Evolutionary conservation across 2,888 invertebrate species (phyloP), one percentile per base, ranked within the genome.

Genomic region (Lymantria monacha): DNA sequence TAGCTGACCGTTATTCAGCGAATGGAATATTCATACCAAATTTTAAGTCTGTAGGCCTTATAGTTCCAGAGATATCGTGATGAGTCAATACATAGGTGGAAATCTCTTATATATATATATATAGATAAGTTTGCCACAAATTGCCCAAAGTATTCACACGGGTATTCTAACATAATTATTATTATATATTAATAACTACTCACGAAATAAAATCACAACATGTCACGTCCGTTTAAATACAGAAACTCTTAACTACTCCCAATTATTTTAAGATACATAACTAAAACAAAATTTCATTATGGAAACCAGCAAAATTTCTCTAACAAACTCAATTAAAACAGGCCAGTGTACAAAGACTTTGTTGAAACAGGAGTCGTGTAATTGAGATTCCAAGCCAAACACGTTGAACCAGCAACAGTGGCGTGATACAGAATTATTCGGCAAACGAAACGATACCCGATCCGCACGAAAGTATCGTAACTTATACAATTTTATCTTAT

Each of bases 321-420:
- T 14, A 53, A 54, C 53, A 48, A 53, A 58, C 43, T 48, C 55
- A 53, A 59, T 65, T 65, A 58, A 51, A 55, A 47, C 44, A 14
- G 41, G 15, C 12, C 51, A 40, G 37, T 41, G 41, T 49, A 53
- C 47, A 15, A 51, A 61, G 57, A 50, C 53, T 55, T 48, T 49
- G 46, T 48, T 38, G 46, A 44, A 60, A 57, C 46, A 10, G 36
- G 48, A 36, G 51, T 42, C 33, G 42, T 59, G 57, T 70, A 67
- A 72, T 69, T 64, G 65, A 65, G 63, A 66, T 66, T 64, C 56
- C 60, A 59, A 62, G 53, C 57, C 51, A 65, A 70, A 63, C 58
- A 63, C 53, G 51, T 44, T 33, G 15, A 22, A 31, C 48, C 30
- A 36, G 33, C 22, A 49, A 55, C 51, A 22, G 49, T 42, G 45